These are phyloP conservation scores for Sebastes diploproa DNA, from an alignment of 2,797 vertebrate species.

Conservation along the genomic window DNA sequence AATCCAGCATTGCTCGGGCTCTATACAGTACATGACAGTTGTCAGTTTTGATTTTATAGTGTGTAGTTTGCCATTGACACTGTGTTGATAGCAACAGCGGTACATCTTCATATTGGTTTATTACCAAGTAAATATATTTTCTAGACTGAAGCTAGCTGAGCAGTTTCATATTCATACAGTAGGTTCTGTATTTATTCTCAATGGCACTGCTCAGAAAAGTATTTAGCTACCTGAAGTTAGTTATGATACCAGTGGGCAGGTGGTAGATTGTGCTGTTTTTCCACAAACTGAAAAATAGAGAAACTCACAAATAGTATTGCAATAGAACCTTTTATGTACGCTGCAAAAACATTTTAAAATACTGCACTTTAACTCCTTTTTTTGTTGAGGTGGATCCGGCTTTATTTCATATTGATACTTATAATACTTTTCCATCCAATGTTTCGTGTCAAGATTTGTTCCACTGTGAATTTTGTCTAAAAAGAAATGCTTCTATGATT, in stretches of 20 bases:
- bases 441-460: conserved; percentile 17
- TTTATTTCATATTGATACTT: neutral
- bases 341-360: conserved; percentile 26
- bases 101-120: conserved; percentile 3
- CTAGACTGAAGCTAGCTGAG: conserved; percentile 10
- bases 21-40: neutral
- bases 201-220: neutral
- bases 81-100: conserved; percentile 19
- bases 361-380: conserved; percentile 68
- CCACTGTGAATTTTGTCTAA: conserved; percentile 58
- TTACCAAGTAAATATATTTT: conserved; percentile 2
- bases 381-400: conserved; percentile 5
- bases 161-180: conserved; percentile 31
- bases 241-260: neutral
- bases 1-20: neutral
- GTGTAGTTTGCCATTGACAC: neutral
- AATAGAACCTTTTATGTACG: conserved; percentile 8
- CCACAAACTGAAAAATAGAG: neutral
- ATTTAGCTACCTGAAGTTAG: conserved; percentile 2
- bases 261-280: conserved; percentile 6
- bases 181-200: conserved; percentile 25
- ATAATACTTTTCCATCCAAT: conserved; percentile 1
- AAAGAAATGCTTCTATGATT: conserved; percentile 13
- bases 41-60: neutral
- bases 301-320: neutral